These are phyloP conservation scores for Myanophis thanlyinensis DNA, from an alignment of 2,113 vertebrate genomes.

Conservation along the genomic window DNA sequence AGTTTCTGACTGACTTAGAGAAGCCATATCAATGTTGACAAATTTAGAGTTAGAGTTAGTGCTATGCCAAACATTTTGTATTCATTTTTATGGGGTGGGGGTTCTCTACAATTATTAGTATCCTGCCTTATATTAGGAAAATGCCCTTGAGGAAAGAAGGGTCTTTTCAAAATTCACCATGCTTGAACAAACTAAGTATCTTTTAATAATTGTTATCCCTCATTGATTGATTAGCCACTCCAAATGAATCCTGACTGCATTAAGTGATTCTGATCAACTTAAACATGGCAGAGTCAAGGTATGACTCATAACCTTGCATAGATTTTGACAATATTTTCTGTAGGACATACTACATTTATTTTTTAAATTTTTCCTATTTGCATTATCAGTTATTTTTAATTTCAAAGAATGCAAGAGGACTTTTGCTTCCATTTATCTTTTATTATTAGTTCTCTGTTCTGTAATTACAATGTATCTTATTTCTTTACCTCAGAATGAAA, in stretches of 20 bases:
- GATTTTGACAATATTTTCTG: background rate
- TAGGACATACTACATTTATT: background rate
- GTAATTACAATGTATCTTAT: background rate
- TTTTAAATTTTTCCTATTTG: background rate
- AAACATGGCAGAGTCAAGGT: background rate
- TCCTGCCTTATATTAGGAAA: background rate
- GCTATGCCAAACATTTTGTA: background rate
- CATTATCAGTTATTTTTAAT: background rate
- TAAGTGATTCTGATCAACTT: background rate
- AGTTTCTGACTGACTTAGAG: background rate
- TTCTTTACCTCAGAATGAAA: background rate
- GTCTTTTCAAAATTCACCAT: background rate
- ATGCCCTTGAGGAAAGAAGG: background rate
- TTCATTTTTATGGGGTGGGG: background rate
- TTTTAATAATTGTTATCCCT: background rate
- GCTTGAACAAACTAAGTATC: background rate
- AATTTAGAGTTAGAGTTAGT: background rate
- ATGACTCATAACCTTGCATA: background rate
- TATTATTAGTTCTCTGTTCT: background rate
- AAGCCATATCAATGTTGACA: background rate
- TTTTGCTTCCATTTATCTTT: background rate
- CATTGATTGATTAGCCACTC: background rate
- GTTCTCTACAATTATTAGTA: background rate
- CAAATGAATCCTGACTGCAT: background rate
- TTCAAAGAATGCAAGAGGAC: background rate